These are phyloP conservation scores for Petrophora chlorosata DNA, from an alignment of 2,888 invertebrate species.

Conservation along the genomic window DNA sequence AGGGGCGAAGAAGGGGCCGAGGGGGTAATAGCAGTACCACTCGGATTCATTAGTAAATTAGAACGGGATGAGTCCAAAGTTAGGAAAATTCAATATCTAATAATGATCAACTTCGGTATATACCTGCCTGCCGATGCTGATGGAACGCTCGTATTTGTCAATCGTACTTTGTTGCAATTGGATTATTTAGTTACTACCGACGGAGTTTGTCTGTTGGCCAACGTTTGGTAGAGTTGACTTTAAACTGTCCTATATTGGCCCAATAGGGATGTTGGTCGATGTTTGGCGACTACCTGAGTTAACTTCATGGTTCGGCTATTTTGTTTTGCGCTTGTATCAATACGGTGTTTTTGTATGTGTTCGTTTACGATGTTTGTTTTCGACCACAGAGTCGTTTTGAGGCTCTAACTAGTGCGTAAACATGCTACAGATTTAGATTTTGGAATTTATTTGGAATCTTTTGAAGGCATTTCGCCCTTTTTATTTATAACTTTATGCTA, in stretches of 20 bases:
- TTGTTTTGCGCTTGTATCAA: constrained; percentile 32
- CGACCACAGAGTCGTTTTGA: constrained; percentile 29
- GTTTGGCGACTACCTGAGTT: constrained; percentile 32
- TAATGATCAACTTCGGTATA: constrained; percentile 69
- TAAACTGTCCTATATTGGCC: constrained; percentile 42
- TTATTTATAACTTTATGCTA: too few species aligned
- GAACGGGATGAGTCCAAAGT: constrained; percentile 84
- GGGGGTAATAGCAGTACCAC: constrained; percentile 78
- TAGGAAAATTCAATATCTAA: constrained; percentile 84
- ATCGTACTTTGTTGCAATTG: constrained; percentile 76
- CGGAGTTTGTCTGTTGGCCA: too few species aligned
- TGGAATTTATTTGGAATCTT: constrained; percentile 21
- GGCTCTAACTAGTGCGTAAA: constrained; percentile 28
- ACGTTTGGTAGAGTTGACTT: constrained; percentile 72
- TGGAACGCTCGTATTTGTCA: constrained; percentile 70
- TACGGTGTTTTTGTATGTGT: constrained; percentile 25
- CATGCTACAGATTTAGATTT: constrained; percentile 21
- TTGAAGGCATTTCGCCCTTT: too few species aligned
- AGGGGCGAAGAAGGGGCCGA: constrained; percentile 41
- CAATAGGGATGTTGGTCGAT: not conserved
- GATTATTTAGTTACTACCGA: constrained; percentile 82
- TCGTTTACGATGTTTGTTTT: constrained; percentile 25
- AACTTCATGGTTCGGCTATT: constrained; percentile 12
- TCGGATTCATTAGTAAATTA: constrained; percentile 85
- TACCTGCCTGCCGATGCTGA: constrained; percentile 40